Percentiles rank a stretch among this genome's conserved stretches.
These are phyloP conservation scores for Alauda arvensis DNA, from an alignment of 2,797 vertebrate species.

Conservation along the genomic window DNA sequence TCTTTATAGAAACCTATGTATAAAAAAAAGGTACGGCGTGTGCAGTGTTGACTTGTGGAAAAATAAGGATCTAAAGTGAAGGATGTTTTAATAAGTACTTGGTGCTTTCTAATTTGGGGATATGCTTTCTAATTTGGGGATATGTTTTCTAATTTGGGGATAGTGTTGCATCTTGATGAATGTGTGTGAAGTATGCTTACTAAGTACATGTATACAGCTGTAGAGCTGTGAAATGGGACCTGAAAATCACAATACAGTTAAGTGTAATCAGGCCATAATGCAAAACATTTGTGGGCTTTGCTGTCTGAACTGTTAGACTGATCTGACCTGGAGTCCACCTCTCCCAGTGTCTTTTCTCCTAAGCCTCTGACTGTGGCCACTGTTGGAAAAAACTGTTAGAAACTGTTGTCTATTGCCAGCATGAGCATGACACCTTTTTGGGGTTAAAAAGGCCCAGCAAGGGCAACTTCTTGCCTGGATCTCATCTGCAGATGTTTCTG, in stretches of 20 bases:
- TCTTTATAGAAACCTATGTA: neutral
- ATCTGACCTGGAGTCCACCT: neutral
- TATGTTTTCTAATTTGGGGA: slow-evolving; percentile 47
- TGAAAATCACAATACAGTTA: neutral
- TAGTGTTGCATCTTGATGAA: slow-evolving; percentile 24
- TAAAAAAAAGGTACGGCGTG: neutral
- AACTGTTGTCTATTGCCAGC: neutral
- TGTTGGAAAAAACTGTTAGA: neutral
- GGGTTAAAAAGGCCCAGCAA: neutral
- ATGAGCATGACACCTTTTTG: neutral
- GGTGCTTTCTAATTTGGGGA: slow-evolving; percentile 54
- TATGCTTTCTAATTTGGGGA: slow-evolving; percentile 45
- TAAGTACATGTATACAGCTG: neutral
- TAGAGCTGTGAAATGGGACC: neutral
- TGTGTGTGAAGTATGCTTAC: slow-evolving; percentile 23
- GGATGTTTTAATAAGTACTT: slow-evolving; percentile 4
- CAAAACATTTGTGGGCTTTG: neutral
- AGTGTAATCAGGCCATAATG: neutral
- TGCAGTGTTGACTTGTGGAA: neutral
- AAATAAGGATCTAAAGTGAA: slow-evolving; percentile 22
- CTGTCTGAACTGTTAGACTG: neutral
- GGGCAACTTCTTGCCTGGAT: neutral
- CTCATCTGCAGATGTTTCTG: neutral
- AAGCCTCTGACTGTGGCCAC: neutral
- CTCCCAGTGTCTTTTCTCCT: neutral